phyloP scores from a whole-genome alignment of 2,888 invertebrate species.

The Chironomus riparius region DNA sequence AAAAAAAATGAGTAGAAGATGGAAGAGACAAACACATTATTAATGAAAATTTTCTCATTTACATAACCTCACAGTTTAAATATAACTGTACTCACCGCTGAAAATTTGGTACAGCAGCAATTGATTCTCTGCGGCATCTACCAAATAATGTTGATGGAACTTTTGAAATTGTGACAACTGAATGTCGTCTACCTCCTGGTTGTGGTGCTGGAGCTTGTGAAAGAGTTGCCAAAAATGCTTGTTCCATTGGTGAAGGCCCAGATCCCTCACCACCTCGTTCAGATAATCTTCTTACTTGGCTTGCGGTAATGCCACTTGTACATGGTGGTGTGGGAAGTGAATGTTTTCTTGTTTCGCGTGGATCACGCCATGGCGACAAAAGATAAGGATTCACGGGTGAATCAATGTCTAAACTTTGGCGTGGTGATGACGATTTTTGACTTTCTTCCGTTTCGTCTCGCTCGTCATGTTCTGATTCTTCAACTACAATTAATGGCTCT shows the following conservation, averaged over 20 bases:
- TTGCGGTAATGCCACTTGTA: slow-evolving; percentile 76
- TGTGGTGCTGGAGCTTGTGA: slow-evolving; percentile 63
- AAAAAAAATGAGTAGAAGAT: not conserved
- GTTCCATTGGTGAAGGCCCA: slow-evolving; percentile 67
- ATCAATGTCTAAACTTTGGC: slow-evolving; percentile 62
- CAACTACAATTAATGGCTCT: slow-evolving; percentile 75
- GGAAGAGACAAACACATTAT: slow-evolving; percentile 34
- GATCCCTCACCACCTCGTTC: slow-evolving; percentile 68
- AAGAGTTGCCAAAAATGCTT: slow-evolving; percentile 73
- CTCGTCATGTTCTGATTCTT: slow-evolving; percentile 61
- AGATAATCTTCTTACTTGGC: slow-evolving; percentile 73
- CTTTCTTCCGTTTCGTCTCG: slow-evolving; percentile 48
- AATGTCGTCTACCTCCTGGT: slow-evolving; percentile 71
- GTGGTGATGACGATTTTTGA: slow-evolving; percentile 47
- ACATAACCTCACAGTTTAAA: too few species aligned
- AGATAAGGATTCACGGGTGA: slow-evolving; percentile 74
- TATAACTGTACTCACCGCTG: slow-evolving; percentile 39
- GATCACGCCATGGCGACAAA: slow-evolving; percentile 70
- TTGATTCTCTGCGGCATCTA: slow-evolving; percentile 68
- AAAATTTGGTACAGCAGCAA: slow-evolving; percentile 61
- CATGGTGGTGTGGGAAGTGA: slow-evolving; percentile 78
- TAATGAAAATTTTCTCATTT: too few species aligned
- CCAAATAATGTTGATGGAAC: slow-evolving; percentile 70
- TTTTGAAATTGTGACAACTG: slow-evolving; percentile 77
- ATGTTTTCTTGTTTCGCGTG: slow-evolving; percentile 65